These are phyloP conservation scores for Mallotus villosus DNA, from an alignment of 2,797 vertebrate genomes.

Conservation along the genomic window DNA sequence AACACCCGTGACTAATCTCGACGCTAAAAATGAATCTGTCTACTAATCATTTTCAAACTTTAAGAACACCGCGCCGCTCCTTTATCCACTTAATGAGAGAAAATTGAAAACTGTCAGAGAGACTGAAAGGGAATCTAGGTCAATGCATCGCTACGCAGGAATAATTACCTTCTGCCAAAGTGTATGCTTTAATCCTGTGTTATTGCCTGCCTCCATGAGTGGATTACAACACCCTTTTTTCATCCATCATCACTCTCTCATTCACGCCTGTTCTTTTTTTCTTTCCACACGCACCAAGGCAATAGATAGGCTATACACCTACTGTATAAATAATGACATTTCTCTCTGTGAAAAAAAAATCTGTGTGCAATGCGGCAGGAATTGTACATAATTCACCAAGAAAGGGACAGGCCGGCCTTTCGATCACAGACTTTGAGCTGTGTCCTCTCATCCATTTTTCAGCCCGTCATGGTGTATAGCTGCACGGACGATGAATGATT, in stretches of 20 bases:
- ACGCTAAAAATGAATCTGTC: conserved; percentile 40
- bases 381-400: neutral
- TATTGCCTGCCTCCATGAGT: conserved; percentile 60
- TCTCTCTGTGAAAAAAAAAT: conserved; percentile 2
- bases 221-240: conserved; percentile 66
- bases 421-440: neutral
- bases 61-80: conserved; percentile 53
- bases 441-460: conserved; percentile 28
- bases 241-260: conserved; percentile 36
- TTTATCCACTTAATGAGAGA: conserved; percentile 71
- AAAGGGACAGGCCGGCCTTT: neutral
- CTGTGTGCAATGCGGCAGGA: too few relatives aligned
- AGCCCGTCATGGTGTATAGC: conserved; percentile 21
- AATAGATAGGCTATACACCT: neutral
- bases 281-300: neutral
- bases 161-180: conserved; percentile 71
- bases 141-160: conserved; percentile 58
- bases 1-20: conserved; percentile 56
- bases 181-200: conserved; percentile 68
- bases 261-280: neutral
- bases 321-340: conserved; percentile 22
- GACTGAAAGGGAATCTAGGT: conserved; percentile 64
- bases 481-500: conserved; percentile 41
- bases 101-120: conserved; percentile 68
- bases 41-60: conserved; percentile 65